A percentile compares a stretch with the other conserved stretches of the same genome.
These are phyloP conservation scores for Chiloscyllium punctatum DNA, from an alignment of 2,797 vertebrate species.

Conservation along the genomic window DNA sequence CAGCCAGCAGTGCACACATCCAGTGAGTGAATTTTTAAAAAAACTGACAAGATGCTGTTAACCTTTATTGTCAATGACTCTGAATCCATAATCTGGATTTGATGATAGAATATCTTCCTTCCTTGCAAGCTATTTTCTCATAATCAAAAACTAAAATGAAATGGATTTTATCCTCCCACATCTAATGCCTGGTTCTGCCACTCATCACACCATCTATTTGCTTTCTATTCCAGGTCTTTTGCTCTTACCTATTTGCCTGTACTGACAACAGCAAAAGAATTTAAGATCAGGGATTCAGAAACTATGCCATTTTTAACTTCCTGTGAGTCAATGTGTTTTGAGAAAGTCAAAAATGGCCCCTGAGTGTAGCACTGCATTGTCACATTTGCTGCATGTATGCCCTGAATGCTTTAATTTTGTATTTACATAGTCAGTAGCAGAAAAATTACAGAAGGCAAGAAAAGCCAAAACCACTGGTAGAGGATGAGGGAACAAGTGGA, in stretches of 20 bases:
- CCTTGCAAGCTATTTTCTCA: not conserved
- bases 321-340: not conserved
- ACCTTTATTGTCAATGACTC: not conserved
- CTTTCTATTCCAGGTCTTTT: not conserved
- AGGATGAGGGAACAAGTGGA: not conserved
- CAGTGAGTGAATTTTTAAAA: too few species aligned
- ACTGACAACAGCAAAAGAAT: not conserved
- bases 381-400: not conserved
- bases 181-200: not conserved
- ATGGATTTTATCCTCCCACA: not conserved
- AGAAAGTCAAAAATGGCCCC: too few species aligned
- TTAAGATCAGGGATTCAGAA: not conserved
- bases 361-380: not conserved
- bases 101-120: not conserved
- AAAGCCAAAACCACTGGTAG: not conserved
- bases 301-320: not conserved
- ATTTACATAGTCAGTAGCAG: not conserved
- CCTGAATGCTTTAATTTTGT: not conserved
- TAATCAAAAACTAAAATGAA: not conserved
- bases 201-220: not conserved
- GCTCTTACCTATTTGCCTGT: not conserved
- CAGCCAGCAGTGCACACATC: too few species aligned
- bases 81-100: not conserved
- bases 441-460: not conserved
- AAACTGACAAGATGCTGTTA: too few species aligned